Conservation (phyloP, 2,888 invertebrate species). For the Phragmatobia fuliginosa region DNA sequence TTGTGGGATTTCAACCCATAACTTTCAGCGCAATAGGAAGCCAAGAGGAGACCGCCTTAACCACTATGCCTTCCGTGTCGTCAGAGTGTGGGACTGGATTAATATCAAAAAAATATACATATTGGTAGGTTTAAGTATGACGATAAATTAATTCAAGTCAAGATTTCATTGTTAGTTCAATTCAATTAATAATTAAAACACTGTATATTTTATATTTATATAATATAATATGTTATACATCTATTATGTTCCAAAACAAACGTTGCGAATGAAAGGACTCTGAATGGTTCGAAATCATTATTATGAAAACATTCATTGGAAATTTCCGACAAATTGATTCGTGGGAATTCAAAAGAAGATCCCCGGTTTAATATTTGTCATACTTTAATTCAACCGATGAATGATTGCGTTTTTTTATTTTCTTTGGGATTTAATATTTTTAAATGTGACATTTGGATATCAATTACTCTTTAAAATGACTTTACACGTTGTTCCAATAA, state of each 20-base stretch:
- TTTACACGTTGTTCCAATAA: background rate
- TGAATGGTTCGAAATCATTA: slow-evolving; percentile 37
- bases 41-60: no score
- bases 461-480: no score
- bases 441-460: no score
- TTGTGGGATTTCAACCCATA: no score
- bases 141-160: background rate
- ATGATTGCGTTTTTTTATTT: background rate
- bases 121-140: background rate
- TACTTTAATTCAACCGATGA: slow-evolving; percentile 18
- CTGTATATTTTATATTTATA: background rate
- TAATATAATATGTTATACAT: slow-evolving; percentile 17
- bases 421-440: background rate
- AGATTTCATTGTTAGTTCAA: background rate
- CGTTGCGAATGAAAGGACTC: slow-evolving; percentile 41
- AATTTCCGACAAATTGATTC: slow-evolving; percentile 20
- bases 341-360: slow-evolving; percentile 18
- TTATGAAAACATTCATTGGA: slow-evolving; percentile 36
- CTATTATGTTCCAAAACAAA: slow-evolving; percentile 45
- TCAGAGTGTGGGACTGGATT: no score
- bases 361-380: slow-evolving; percentile 23
- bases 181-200: background rate
- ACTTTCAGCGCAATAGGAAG: no score
- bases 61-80: no score
- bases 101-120: background rate